Conservation (phyloP, 2,797 vertebrate genomes). For the Lepus oiostolus region DNA sequence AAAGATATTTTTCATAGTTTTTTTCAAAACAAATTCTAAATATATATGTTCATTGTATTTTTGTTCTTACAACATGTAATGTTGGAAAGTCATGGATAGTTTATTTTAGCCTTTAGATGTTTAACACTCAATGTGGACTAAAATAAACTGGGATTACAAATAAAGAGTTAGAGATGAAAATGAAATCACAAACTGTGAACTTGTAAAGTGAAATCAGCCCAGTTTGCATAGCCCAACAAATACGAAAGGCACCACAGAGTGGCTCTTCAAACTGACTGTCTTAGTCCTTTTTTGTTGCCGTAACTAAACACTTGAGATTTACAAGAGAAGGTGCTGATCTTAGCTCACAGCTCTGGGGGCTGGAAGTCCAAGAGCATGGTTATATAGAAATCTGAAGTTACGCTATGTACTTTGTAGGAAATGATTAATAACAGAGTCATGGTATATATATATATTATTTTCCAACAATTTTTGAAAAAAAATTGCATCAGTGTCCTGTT, state of each 20-base stretch:
- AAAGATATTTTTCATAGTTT: slow-evolving; percentile 37
- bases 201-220: neutral
- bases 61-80: neutral
- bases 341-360: neutral
- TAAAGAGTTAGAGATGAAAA: neutral
- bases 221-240: neutral
- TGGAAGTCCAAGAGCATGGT: neutral
- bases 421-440: neutral
- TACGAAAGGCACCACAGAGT: neutral
- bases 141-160: neutral
- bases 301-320: neutral
- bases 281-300: neutral
- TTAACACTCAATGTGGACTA: neutral
- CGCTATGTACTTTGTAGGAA: neutral
- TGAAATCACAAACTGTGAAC: neutral
- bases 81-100: neutral
- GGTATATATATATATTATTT: neutral
- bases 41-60: neutral
- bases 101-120: slow-evolving; percentile 8
- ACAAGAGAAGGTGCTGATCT: neutral
- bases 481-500: neutral
- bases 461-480: neutral
- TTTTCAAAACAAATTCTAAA: neutral
- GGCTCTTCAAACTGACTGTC: neutral
- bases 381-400: slow-evolving; percentile 10